Evolutionary conservation across 2,113 vertebrate species (phyloP).

Genomic region (Polypterus bichir): DNA sequence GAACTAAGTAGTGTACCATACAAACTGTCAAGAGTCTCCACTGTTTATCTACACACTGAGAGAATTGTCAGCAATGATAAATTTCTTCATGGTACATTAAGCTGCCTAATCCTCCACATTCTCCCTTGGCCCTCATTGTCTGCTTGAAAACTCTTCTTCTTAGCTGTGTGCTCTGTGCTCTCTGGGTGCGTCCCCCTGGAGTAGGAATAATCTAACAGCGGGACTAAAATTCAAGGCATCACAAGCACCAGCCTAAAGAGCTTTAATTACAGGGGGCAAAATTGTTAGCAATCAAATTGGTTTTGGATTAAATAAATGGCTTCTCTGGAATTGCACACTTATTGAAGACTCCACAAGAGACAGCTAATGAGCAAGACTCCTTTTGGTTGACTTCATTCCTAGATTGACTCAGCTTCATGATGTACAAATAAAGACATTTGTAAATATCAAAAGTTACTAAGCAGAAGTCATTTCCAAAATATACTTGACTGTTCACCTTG

Average conservation of each 20-base stretch:
- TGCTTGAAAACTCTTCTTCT: conserved; percentile 6
- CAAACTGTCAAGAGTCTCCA: conserved; percentile 41
- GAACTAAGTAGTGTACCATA: conserved; percentile 30
- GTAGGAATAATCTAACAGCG: conserved; percentile 1
- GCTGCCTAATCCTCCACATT: conserved; percentile 47
- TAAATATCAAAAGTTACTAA: no score
- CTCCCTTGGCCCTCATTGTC: conserved; percentile 30
- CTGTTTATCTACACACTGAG: conserved; percentile 54
- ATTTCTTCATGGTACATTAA: conserved; percentile 50
- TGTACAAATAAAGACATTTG: no score
- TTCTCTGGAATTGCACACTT: neutral
- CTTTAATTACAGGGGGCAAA: neutral
- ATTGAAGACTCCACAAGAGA: neutral
- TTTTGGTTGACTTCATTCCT: neutral
- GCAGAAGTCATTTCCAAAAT: no score
- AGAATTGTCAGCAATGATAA: conserved; percentile 56
- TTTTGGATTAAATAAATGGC: neutral
- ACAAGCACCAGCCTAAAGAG: neutral
- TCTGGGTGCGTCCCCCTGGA: neutral
- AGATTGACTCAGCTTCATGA: no score
- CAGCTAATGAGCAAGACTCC: neutral
- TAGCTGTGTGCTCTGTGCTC: neutral
- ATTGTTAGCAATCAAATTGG: neutral
- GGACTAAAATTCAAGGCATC: neutral
- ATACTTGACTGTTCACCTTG: no score